Evolutionary conservation across 2,888 invertebrate genomes (phyloP), one percentile per base, ranked within the genome.

Genomic region (Meta bourneti): DNA sequence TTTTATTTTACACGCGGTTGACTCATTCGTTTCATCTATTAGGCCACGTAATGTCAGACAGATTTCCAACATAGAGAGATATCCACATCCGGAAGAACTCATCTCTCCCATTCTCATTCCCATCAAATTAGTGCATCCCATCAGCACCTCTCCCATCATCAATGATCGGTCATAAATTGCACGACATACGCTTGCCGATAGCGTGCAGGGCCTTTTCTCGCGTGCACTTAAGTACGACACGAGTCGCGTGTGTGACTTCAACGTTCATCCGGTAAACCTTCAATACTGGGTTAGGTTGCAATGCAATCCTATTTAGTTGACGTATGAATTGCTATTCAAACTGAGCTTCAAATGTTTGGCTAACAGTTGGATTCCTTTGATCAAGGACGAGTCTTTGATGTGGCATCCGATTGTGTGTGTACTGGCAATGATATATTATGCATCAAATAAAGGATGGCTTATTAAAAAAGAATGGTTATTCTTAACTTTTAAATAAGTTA

Each of bases 211-310:
- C 19, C 0, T 7, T 11, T 20, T 13, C 5, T 5, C 20, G 78
- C 9, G 52, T 54, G 52, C 20, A 20, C 51, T 75, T 75, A 19
- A 6, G 19, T 71, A 19, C 49, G 49, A 7, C 52, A 78, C n/a
- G 52, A 78, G n/a, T 78, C 78, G 75, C 49, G 75, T 75, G 75
- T 34, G 9, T 5, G 75, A 34, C 34, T 49, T 74, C 19, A 78
- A 51, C 11, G 52, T 51, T 52, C 78, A 52, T 7, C 51, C 19
- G 20, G 8, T 52, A 52, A 78, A 19, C 48, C 74, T 48, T 74
- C 74, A 9, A 20, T 74, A 74, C 20, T 13, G 70, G 70, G 34
- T 34, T 34, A 34, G 34, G 34, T 34, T 34, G 34, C 34, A 34
- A 34, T 34, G 34, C 34, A 34, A 34, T 2, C 34, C 4, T 34